Percentiles rank a stretch among this genome's conserved stretches.
Evolutionary conservation across 2,113 vertebrate species (phyloP).

Genomic region (Atractosteus spatula): DNA sequence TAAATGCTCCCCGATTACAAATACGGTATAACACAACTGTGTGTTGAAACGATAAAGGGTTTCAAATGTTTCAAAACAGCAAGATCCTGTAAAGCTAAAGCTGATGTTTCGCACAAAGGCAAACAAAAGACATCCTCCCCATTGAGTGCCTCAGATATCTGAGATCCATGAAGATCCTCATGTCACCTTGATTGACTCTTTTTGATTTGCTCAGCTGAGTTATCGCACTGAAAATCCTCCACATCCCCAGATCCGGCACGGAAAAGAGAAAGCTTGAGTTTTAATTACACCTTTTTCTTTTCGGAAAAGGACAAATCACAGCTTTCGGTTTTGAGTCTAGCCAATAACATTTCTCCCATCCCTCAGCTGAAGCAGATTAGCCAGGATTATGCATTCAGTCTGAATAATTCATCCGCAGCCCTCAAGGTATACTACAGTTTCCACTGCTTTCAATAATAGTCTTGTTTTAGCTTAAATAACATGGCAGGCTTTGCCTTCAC

Average conservation of each 20-base stretch:
- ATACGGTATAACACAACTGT: too few relatives aligned
- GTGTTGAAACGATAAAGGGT: too few relatives aligned
- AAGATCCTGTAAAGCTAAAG: too few relatives aligned
- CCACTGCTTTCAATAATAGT: conserved; percentile 6
- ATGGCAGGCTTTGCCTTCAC: neutral
- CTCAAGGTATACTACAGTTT: conserved; percentile 3
- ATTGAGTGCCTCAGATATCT: too few relatives aligned
- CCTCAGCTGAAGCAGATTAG: conserved; percentile 15
- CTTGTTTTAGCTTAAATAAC: neutral
- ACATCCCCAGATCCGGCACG: neutral
- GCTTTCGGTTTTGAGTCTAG: conserved; percentile 10
- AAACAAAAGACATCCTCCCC: too few relatives aligned
- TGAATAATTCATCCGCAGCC: conserved; percentile 23
- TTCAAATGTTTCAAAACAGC: too few relatives aligned
- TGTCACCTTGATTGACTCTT: too few relatives aligned
- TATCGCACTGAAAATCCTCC: too few relatives aligned
- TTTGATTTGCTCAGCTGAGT: too few relatives aligned
- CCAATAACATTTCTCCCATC: conserved; percentile 9
- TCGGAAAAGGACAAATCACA: neutral
- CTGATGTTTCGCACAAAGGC: too few relatives aligned
- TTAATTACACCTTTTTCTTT: conserved; percentile 5
- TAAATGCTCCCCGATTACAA: too few relatives aligned
- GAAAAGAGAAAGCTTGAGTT: neutral
- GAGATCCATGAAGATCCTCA: too few relatives aligned
- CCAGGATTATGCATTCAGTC: conserved; percentile 13